Conservation (phyloP, 2,888 invertebrate species). For the Leucoma salicis region DNA sequence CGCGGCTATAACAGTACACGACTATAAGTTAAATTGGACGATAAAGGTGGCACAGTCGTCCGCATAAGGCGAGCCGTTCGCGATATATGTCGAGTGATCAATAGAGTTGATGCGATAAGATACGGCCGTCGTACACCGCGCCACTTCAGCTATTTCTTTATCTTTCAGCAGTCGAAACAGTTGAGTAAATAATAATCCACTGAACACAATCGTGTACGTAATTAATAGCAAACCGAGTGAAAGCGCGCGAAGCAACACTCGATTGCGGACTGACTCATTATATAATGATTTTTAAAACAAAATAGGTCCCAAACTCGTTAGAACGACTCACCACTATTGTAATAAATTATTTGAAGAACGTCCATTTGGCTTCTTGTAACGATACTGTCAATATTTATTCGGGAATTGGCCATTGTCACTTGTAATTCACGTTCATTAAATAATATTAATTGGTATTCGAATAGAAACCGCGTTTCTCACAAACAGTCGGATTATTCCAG, state of each 20-base stretch:
- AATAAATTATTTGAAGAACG: constrained; percentile 32
- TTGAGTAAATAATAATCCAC: constrained; percentile 76
- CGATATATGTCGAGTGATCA: constrained; percentile 78
- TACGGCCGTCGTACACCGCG: constrained; percentile 64
- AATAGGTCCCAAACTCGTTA: constrained; percentile 68
- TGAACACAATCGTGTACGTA: constrained; percentile 71
- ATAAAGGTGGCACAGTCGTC: constrained; percentile 75
- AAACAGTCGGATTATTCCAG: constrained; percentile 43
- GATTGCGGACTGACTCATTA: constrained; percentile 68
- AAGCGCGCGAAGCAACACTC: constrained; percentile 63
- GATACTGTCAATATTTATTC: constrained; percentile 44
- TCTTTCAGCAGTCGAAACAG: constrained; percentile 75
- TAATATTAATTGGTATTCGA: constrained; percentile 31
- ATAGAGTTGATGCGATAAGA: constrained; percentile 77
- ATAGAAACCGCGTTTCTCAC: constrained; percentile 36
- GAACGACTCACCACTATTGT: constrained; percentile 49
- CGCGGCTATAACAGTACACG: constrained; percentile 68
- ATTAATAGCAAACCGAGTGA: constrained; percentile 75
- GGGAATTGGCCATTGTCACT: constrained; percentile 30
- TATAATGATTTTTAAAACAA: constrained; percentile 76
- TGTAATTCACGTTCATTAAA: constrained; percentile 35
- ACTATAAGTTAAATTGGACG: constrained; percentile 72
- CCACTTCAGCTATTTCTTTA: constrained; percentile 73
- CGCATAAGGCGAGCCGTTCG: constrained; percentile 73
- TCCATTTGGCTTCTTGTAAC: constrained; percentile 22